Evolutionary conservation across 2,113 vertebrate genomes (phyloP).

Genomic region (Pterophyllum scalare): DNA sequence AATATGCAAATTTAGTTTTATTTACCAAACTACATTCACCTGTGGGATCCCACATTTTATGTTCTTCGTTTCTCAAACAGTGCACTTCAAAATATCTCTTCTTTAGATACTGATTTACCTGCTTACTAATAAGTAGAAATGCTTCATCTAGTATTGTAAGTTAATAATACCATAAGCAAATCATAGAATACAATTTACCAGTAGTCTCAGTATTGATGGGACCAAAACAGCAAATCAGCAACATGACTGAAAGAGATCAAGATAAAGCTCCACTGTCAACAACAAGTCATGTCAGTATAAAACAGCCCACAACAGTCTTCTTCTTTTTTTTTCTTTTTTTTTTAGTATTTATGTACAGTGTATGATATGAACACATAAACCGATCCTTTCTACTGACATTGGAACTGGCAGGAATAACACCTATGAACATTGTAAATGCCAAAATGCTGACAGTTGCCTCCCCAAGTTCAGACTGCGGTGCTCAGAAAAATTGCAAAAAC

Average conservation of each 20-base stretch:
- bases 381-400: neutral
- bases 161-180: neutral
- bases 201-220: neutral
- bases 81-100: neutral
- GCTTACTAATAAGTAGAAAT: neutral
- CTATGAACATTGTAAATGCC: neutral
- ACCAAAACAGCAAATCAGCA: neutral
- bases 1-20: neutral
- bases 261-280: neutral
- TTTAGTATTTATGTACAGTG: neutral
- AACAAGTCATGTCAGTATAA: neutral
- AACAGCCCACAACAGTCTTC: no score
- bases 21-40: neutral
- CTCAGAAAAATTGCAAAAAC: neutral
- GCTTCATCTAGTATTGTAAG: neutral
- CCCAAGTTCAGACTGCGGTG: neutral
- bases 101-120: neutral
- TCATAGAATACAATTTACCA: neutral
- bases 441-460: no score
- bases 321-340: no score
- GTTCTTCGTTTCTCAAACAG: neutral
- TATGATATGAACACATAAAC: neutral
- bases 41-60: neutral
- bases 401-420: neutral
- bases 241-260: neutral